phyloP scores from a whole-genome alignment of 2,888 invertebrate species.

The Sarcophaga carnaria region DNA sequence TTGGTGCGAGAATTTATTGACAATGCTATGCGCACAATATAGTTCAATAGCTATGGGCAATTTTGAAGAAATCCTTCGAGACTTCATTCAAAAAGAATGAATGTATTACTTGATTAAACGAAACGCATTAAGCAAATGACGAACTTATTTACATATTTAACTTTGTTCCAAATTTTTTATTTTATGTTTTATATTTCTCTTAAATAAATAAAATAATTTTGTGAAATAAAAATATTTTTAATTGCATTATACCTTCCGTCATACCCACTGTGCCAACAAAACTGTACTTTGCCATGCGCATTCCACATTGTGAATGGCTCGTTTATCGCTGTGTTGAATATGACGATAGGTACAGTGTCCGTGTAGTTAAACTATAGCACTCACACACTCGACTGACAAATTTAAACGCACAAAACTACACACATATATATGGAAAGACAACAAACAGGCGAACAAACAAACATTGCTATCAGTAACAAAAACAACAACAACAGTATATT shows the following conservation, averaged over 20 bases:
- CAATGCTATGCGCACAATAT: no score
- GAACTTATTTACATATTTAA: no score
- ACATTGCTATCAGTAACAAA: neutral
- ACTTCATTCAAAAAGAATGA: no score
- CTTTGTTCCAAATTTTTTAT: no score
- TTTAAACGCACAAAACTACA: slow-evolving; percentile 47
- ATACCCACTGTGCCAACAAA: slow-evolving; percentile 68
- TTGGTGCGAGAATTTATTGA: no score
- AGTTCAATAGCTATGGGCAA: no score
- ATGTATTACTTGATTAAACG: no score
- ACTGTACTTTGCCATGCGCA: slow-evolving; percentile 72
- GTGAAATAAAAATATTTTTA: neutral
- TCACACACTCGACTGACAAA: slow-evolving; percentile 7
- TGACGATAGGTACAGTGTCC: slow-evolving; percentile 64
- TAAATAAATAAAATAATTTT: no score
- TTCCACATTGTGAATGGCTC: slow-evolving; percentile 43
- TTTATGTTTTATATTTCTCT: no score
- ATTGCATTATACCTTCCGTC: neutral
- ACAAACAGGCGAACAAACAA: neutral
- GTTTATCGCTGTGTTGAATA: slow-evolving; percentile 47
- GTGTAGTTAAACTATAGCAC: slow-evolving; percentile 53
- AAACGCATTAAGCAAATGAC: no score
- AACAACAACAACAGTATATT: slow-evolving; percentile 24
- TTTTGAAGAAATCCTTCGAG: no score
- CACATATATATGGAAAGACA: neutral